Evolutionary conservation across 2,797 vertebrate species (phyloP).

Genomic region (Etheostoma nigrum): DNA sequence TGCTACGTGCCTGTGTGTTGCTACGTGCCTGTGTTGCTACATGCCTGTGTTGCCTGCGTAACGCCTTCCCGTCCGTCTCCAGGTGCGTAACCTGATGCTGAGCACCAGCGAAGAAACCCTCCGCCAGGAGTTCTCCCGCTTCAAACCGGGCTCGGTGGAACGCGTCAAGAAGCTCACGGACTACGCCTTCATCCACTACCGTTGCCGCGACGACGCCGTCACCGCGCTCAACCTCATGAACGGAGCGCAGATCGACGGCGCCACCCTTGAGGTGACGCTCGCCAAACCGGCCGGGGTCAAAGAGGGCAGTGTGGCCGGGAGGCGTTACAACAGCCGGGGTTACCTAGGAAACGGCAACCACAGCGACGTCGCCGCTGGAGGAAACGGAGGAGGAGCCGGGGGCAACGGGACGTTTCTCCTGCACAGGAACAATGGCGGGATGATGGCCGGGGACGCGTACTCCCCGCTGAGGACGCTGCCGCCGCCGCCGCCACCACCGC

Average conservation of each 20-base stretch:
- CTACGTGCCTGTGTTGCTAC: too few relatives aligned
- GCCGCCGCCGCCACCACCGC: too few relatives aligned
- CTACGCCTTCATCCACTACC: conserved; percentile 96
- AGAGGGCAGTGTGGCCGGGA: conserved; percentile 68
- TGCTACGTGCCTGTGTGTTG: too few relatives aligned
- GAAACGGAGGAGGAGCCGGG: conserved; percentile 48
- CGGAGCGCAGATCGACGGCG: conserved; percentile 90
- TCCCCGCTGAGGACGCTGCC: conserved; percentile 69
- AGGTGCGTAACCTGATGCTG: conserved; percentile 91
- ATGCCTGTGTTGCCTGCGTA: too few relatives aligned
- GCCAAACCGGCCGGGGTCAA: conserved; percentile 86
- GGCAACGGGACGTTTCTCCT: neutral
- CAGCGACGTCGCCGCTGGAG: conserved; percentile 71
- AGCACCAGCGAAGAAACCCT: conserved; percentile 92
- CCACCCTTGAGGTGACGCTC: conserved; percentile 89
- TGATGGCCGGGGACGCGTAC: neutral
- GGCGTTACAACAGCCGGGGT: conserved; percentile 14
- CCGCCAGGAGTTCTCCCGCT: conserved; percentile 89
- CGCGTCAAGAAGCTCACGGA: conserved; percentile 94
- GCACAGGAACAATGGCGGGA: conserved; percentile 24
- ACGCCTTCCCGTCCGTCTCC: neutral
- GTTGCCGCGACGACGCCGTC: conserved; percentile 90
- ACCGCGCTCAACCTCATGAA: conserved; percentile 90
- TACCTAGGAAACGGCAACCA: conserved; percentile 74
- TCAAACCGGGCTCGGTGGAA: conserved; percentile 91